Percentiles rank a stretch among this genome's conserved stretches.
phyloP scores from a whole-genome alignment of 2,797 vertebrate genomes.

The Distichodus sexfasciatus region DNA sequence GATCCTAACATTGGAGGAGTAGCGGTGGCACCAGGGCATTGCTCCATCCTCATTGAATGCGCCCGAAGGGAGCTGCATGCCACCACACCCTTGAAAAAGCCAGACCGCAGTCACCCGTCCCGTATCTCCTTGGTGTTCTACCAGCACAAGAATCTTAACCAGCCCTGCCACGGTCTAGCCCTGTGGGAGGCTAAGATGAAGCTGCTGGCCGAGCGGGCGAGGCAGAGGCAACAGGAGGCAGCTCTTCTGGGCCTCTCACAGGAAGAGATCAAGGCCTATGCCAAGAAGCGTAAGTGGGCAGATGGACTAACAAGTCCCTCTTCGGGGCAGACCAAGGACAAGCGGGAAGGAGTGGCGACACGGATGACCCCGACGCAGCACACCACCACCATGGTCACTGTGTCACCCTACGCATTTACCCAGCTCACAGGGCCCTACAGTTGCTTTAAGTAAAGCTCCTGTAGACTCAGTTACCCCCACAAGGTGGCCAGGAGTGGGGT shows the following conservation, averaged over 20 bases:
- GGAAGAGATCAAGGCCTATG: slow-evolving; percentile 87
- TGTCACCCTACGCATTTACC: slow-evolving; percentile 95
- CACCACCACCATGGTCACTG: slow-evolving; percentile 89
- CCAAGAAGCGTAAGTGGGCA: slow-evolving; percentile 94
- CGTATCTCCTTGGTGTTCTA: slow-evolving; percentile 99
- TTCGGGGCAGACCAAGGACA: slow-evolving; percentile 82
- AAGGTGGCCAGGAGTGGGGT: slow-evolving; percentile 50
- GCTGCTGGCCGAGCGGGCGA: slow-evolving; percentile 87
- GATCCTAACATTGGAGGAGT: slow-evolving; percentile 95
- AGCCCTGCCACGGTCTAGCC: slow-evolving; percentile 92
- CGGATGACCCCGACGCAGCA: slow-evolving; percentile 84
- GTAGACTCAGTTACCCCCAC: slow-evolving; percentile 37
- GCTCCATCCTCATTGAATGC: slow-evolving; percentile 95
- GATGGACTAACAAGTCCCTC: slow-evolving; percentile 63
- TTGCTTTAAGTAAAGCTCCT: slow-evolving; percentile 84
- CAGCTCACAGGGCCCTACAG: slow-evolving; percentile 97
- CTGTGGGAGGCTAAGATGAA: slow-evolving; percentile 99
- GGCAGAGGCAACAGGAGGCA: slow-evolving; percentile 89
- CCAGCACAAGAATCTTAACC: slow-evolving; percentile 99
- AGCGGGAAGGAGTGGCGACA: slow-evolving; percentile 76
- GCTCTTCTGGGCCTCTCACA: slow-evolving; percentile 87
- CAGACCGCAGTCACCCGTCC: slow-evolving; percentile 93
- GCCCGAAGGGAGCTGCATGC: slow-evolving; percentile 94
- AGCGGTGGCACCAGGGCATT: slow-evolving; percentile 90
- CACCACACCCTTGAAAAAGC: slow-evolving; percentile 94